Conservation (phyloP, 2,113 vertebrate species). For the Nothobranchius kuhntae region DNA sequence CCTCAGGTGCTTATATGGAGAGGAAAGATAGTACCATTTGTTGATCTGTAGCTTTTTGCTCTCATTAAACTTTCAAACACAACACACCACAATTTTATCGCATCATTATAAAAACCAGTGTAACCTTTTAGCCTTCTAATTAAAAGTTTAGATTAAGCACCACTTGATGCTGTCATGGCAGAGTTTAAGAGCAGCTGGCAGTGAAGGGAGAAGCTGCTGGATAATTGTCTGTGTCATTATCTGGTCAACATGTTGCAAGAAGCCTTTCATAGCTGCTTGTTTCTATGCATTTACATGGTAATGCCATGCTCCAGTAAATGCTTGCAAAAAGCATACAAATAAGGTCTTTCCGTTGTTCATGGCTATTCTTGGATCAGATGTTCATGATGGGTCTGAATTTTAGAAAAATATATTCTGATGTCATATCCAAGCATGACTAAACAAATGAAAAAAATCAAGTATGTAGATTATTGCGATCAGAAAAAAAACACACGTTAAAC, state of each 20-base stretch:
- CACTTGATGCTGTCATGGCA: constrained; percentile 30
- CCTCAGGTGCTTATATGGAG: too few relatives aligned
- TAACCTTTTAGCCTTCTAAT: too few relatives aligned
- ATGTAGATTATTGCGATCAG: not conserved
- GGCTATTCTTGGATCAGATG: constrained; percentile 11
- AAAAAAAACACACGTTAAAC: not conserved
- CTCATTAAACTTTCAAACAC: too few relatives aligned
- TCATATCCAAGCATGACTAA: too few relatives aligned
- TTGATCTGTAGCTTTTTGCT: not conserved
- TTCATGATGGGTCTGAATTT: not conserved
- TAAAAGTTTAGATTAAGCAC: constrained; percentile 10
- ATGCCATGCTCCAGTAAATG: constrained; percentile 19
- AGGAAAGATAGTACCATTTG: too few relatives aligned
- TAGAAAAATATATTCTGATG: too few relatives aligned
- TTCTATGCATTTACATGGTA: constrained; percentile 40
- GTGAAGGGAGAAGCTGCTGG: constrained; percentile 58
- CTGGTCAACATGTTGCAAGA: constrained; percentile 50
- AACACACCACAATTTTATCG: too few relatives aligned
- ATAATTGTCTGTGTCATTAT: constrained; percentile 66
- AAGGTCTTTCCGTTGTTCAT: constrained; percentile 20
- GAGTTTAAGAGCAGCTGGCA: constrained; percentile 42
- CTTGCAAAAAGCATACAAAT: constrained; percentile 43
- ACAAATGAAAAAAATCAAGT: too few relatives aligned
- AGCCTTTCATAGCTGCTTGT: constrained; percentile 43
- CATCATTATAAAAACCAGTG: too few relatives aligned